phyloP scores from a whole-genome alignment of 2,113 vertebrate species.

The Micromys minutus region DNA sequence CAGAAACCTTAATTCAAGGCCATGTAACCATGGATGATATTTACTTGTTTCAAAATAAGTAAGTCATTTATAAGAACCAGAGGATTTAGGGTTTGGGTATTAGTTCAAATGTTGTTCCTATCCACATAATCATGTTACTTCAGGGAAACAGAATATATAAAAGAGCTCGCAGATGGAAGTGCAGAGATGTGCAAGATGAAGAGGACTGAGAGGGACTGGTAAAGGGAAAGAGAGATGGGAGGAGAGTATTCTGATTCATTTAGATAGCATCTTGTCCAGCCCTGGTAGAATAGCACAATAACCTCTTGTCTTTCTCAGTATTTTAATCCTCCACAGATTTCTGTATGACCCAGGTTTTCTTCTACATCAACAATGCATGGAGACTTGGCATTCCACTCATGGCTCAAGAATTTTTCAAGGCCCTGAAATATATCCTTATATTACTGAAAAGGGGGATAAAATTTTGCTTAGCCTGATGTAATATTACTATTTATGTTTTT shows the following conservation, averaged over 20 bases:
- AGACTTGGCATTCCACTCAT: background rate
- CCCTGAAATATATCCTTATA: conserved; percentile 50
- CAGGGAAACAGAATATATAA: conserved; percentile 4
- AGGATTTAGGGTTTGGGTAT: conserved; percentile 20
- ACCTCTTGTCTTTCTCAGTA: conserved; percentile 39
- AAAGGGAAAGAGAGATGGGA: background rate
- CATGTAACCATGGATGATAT: background rate
- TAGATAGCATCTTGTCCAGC: background rate
- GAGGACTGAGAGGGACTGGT: background rate
- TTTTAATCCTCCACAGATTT: background rate
- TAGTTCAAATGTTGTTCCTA: conserved; percentile 35
- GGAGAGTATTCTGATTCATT: conserved; percentile 8
- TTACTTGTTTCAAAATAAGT: conserved; percentile 15
- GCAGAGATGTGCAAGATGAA: conserved; percentile 45
- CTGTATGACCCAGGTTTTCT: conserved; percentile 25
- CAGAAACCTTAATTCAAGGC: background rate
- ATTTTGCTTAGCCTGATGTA: background rate
- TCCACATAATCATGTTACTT: conserved; percentile 47
- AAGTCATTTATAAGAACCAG: conserved; percentile 9
- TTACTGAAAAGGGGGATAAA: conserved; percentile 18
- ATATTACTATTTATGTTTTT: conserved; percentile 46
- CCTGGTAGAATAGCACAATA: background rate
- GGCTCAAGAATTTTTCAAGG: conserved; percentile 15
- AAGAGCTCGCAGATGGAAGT: conserved; percentile 28
- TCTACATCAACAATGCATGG: background rate